These are phyloP conservation scores for Drosophila colorata DNA, from an alignment of 2,888 invertebrate species.

Conservation along the genomic window DNA sequence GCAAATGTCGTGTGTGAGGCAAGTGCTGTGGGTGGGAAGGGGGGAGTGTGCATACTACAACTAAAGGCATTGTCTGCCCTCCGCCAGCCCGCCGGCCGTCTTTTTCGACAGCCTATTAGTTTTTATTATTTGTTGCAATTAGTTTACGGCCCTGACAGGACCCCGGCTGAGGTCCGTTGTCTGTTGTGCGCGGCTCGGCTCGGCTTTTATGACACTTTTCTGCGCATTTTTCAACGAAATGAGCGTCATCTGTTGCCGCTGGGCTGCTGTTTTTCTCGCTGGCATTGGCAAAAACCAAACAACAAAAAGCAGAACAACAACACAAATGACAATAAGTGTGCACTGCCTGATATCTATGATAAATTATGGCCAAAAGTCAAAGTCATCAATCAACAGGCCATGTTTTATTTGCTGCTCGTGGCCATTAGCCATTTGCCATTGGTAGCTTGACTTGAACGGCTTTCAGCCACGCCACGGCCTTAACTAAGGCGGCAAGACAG, in stretches of 20 bases:
- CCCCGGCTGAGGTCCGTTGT: conserved; percentile 13
- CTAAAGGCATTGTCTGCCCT: conserved; percentile 18
- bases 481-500: too few relatives aligned
- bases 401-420: conserved; percentile 76
- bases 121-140: conserved; percentile 81
- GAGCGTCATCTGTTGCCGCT: conserved; percentile 78
- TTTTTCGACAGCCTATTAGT: conserved; percentile 82
- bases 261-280: conserved; percentile 43
- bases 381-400: conserved; percentile 77
- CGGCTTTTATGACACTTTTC: conserved; percentile 76
- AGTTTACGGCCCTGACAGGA: conserved; percentile 64
- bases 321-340: conserved; percentile 39
- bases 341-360: conserved; percentile 71
- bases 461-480: not conserved
- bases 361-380: conserved; percentile 81
- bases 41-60: conserved; percentile 1
- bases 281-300: conserved; percentile 59
- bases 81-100: conserved; percentile 32
- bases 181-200: conserved; percentile 10
- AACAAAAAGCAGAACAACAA: conserved; percentile 32
- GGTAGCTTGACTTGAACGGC: conserved; percentile 19
- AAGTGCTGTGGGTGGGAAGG: too few relatives aligned
- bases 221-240: conserved; percentile 75
- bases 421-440: conserved; percentile 61
- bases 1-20: conserved; percentile 29